phyloP scores from a whole-genome alignment of 2,888 invertebrate genomes.

The Leptothorax acervorum region DNA sequence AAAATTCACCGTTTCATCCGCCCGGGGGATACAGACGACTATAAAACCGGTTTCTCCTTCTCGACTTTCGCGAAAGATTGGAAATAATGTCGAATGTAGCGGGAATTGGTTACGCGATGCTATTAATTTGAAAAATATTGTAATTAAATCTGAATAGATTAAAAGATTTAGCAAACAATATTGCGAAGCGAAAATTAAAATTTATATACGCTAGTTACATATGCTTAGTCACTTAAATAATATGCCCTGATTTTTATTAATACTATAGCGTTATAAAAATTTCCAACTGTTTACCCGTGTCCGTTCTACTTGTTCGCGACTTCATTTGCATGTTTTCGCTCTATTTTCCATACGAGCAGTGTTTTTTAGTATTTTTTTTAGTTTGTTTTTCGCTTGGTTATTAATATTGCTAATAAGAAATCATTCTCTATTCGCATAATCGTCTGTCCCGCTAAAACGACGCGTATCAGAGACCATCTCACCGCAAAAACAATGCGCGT shows the following conservation, averaged over 20 bases:
- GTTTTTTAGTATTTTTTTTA: not conserved
- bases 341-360: not conserved
- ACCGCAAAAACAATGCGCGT: conserved; percentile 35
- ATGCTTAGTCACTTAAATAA: not conserved
- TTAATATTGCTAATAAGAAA: conserved; percentile 22
- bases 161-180: not conserved
- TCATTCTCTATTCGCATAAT: conserved; percentile 6
- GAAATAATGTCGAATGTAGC: not conserved
- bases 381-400: not conserved
- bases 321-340: not conserved
- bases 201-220: not conserved
- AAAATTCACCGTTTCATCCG: conserved; percentile 23
- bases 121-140: not conserved
- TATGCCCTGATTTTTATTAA: not conserved
- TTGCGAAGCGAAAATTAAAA: not conserved
- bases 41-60: not conserved
- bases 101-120: not conserved
- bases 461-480: not conserved
- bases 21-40: not conserved
- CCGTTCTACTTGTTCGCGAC: not conserved
- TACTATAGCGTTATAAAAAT: not conserved
- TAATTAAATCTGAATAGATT: not conserved
- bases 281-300: not conserved
- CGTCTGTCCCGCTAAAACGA: not conserved
- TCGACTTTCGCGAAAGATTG: not conserved